A percentile compares a stretch with the other conserved stretches of the same genome.
These are phyloP conservation scores for Corythornis cristatus DNA, from an alignment of 2,113 vertebrate genomes.

Conservation along the genomic window DNA sequence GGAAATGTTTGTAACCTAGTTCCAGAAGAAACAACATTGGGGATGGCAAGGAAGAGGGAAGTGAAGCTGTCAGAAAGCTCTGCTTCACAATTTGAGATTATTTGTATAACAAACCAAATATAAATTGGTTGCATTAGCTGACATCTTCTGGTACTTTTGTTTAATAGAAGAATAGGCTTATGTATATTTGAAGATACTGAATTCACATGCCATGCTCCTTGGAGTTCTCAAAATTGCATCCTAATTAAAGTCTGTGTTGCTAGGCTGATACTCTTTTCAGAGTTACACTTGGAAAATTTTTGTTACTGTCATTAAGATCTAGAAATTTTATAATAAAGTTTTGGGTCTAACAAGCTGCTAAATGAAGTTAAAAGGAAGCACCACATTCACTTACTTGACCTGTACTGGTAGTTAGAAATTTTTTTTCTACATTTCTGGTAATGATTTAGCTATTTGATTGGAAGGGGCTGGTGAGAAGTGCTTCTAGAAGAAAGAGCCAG, in stretches of 20 bases:
- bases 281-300: neutral
- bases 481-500: neutral
- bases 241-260: neutral
- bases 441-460: neutral
- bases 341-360: fast-evolving
- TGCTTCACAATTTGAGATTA: neutral
- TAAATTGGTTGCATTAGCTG: neutral
- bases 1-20: neutral
- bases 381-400: neutral
- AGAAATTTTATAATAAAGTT: neutral
- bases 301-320: neutral
- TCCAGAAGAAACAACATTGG: neutral
- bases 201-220: neutral
- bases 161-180: neutral
- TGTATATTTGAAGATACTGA: neutral
- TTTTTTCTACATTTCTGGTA: neutral
- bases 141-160: neutral
- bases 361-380: neutral
- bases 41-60: neutral
- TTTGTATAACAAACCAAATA: neutral
- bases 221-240: neutral
- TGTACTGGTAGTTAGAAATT: neutral
- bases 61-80: neutral
- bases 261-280: neutral
- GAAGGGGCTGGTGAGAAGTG: neutral